Percentiles rank a stretch among this genome's conserved stretches.
Conservation (phyloP, 2,888 invertebrate species). For the Dicycla oo region DNA sequence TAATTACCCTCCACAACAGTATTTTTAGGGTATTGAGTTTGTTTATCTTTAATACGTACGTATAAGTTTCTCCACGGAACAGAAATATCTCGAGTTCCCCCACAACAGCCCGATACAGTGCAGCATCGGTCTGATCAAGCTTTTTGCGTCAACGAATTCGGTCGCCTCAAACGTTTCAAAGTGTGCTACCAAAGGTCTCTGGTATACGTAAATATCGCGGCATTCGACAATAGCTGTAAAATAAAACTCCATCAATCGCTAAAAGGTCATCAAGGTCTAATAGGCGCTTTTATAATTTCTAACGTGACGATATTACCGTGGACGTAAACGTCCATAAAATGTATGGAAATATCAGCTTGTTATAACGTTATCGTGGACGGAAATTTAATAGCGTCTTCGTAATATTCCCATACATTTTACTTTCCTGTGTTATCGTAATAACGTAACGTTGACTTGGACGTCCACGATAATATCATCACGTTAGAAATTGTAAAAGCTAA, state of each 20-base stretch:
- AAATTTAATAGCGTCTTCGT: neutral
- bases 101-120: constrained; percentile 96
- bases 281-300: neutral
- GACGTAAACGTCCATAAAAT: neutral
- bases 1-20: neutral
- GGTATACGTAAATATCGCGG: constrained; percentile 94
- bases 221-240: constrained; percentile 94
- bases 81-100: constrained; percentile 95
- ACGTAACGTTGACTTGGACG: neutral
- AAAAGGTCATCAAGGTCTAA: neutral
- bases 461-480: neutral
- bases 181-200: constrained; percentile 93
- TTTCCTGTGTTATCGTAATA: neutral
- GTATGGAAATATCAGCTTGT: neutral
- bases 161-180: constrained; percentile 93
- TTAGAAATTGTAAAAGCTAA: neutral
- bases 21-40: neutral
- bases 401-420: neutral
- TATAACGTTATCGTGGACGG: neutral
- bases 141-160: constrained; percentile 92
- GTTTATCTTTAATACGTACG: constrained; percentile 74
- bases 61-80: constrained; percentile 90
- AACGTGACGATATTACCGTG: neutral
- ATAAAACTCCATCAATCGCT: neutral
- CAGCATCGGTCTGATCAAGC: constrained; percentile 92